These are phyloP conservation scores for Epizoanthus stellaris DNA, from an alignment of 92 coral and sea anemone genomes.

Conservation along the genomic window DNA sequence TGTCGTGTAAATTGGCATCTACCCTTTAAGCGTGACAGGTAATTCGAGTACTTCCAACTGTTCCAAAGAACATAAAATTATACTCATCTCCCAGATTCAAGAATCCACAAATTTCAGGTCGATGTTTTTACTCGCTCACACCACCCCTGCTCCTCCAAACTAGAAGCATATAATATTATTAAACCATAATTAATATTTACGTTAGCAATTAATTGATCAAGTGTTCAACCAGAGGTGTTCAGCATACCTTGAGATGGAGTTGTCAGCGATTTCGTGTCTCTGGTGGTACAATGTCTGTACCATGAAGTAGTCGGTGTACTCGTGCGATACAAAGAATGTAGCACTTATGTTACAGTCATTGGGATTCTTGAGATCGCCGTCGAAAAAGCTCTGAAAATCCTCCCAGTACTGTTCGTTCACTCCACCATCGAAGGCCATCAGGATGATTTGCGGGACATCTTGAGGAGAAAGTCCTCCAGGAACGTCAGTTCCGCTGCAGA, in stretches of 20 bases:
- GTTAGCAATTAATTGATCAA: too few species aligned
- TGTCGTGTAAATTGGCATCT: too few species aligned
- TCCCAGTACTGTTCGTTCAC: slow-evolving; percentile 44
- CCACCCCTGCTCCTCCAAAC: too few species aligned
- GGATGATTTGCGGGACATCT: slow-evolving; percentile 70
- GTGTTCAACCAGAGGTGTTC: background rate
- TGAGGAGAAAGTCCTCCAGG: slow-evolving; percentile 64
- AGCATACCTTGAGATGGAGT: slow-evolving; percentile 53
- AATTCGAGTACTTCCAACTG: too few species aligned
- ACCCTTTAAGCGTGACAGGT: too few species aligned
- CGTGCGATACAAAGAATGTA: slow-evolving; percentile 78
- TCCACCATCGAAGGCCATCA: slow-evolving; percentile 65
- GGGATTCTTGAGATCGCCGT: slow-evolving; percentile 66
- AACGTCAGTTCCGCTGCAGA: slow-evolving; percentile 62
- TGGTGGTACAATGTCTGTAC: slow-evolving; percentile 64
- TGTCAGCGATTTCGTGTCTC: slow-evolving; percentile 75
- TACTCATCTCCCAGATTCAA: too few species aligned
- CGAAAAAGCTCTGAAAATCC: slow-evolving; percentile 59
- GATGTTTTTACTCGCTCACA: too few species aligned
- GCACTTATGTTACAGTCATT: slow-evolving; percentile 73
- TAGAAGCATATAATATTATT: too few species aligned
- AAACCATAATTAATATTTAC: too few species aligned
- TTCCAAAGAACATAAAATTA: too few species aligned
- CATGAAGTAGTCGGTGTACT: slow-evolving; percentile 67
- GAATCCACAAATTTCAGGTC: too few species aligned